phyloP scores from a whole-genome alignment of 2,888 invertebrate genomes.

The Harpalus rubripes region DNA sequence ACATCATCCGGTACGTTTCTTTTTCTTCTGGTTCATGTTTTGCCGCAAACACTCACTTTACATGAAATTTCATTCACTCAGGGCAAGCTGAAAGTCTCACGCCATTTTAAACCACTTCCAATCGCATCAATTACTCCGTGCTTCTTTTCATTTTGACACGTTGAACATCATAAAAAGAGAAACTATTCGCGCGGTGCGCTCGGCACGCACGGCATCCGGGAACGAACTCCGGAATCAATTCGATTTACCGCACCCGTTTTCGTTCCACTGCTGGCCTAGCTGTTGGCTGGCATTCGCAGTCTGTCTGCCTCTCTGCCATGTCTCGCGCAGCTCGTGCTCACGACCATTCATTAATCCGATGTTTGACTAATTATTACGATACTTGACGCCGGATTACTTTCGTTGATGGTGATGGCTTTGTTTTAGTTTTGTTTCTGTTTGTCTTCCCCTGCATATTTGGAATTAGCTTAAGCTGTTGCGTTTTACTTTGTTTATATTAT shows the following conservation, averaged over 20 bases:
- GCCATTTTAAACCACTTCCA: slow-evolving; percentile 55
- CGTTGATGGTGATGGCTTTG: slow-evolving; percentile 9
- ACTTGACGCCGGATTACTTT: slow-evolving; percentile 40
- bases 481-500: no score
- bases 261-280: not conserved
- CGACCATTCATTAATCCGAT: slow-evolving; percentile 39
- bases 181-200: slow-evolving; percentile 37
- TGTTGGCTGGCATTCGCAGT: not conserved
- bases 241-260: slow-evolving; percentile 46
- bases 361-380: slow-evolving; percentile 45
- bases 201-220: slow-evolving; percentile 47
- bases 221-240: slow-evolving; percentile 48
- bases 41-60: slow-evolving; percentile 40
- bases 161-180: slow-evolving; percentile 50
- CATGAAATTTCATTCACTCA: slow-evolving; percentile 48
- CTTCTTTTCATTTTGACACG: slow-evolving; percentile 55
- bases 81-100: slow-evolving; percentile 31
- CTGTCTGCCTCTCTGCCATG: not conserved
- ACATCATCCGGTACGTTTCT: slow-evolving; percentile 35
- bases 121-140: slow-evolving; percentile 45
- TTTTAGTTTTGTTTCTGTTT: slow-evolving; percentile 1
- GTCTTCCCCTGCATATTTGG: not conserved
- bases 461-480: not conserved
- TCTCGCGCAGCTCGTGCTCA: not conserved
- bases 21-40: slow-evolving; percentile 32